phyloP scores from a whole-genome alignment of 2,113 vertebrate species.

The Crypturellus undulatus region DNA sequence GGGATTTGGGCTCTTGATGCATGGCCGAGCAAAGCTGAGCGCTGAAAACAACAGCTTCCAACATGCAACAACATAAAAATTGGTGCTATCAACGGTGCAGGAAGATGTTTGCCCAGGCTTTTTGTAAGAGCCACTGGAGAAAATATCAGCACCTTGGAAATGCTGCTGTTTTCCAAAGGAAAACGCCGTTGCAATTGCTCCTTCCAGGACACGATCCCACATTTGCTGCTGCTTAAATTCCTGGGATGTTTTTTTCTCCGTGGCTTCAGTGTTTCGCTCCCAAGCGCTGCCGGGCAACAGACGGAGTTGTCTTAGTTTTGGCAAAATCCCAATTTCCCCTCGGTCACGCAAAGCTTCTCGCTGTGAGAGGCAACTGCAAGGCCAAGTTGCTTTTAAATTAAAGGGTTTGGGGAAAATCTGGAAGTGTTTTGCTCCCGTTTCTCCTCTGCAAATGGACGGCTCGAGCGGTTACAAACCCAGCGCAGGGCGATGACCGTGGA shows the following conservation, averaged over 20 bases:
- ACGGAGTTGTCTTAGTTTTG: background rate
- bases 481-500: background rate
- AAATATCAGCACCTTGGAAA: background rate
- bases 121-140: background rate
- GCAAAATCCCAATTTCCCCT: background rate
- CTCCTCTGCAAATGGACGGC: background rate
- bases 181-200: background rate
- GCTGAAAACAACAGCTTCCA: background rate
- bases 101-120: background rate
- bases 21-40: background rate
- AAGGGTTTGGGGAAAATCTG: background rate
- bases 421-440: background rate
- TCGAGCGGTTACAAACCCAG: background rate
- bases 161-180: background rate
- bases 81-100: background rate
- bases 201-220: too few species aligned
- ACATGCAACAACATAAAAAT: background rate
- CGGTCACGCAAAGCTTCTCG: background rate
- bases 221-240: background rate
- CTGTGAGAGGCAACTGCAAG: background rate
- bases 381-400: background rate
- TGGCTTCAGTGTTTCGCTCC: background rate
- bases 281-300: background rate
- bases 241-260: accelerated
- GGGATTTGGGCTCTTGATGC: background rate